A percentile compares a stretch with the other conserved stretches of the same genome.
Conservation (phyloP, 2,797 vertebrate species). For the Oophaga sylvatica region DNA sequence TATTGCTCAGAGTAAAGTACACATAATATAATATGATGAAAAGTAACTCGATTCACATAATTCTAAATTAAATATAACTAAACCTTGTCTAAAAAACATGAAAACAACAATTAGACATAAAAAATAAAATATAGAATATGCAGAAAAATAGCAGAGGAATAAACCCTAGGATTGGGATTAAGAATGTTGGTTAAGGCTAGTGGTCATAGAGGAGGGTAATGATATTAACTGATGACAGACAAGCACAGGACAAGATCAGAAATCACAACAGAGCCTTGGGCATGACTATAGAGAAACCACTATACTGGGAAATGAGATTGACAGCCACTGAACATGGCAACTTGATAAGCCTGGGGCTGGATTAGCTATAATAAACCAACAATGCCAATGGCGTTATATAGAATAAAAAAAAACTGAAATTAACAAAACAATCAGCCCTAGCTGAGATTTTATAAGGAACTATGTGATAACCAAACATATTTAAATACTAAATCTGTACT, state of each 20-base stretch:
- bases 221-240: slow-evolving; percentile 4
- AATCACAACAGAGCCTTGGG: slow-evolving; percentile 17
- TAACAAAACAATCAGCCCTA: neutral
- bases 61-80: neutral
- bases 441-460: neutral
- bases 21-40: no score
- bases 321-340: slow-evolving; percentile 17
- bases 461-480: neutral
- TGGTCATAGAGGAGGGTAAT: neutral
- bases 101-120: neutral
- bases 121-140: neutral
- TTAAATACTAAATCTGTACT: neutral
- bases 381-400: slow-evolving; percentile 10
- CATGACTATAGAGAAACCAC: slow-evolving; percentile 11
- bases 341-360: slow-evolving; percentile 17
- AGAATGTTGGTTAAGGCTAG: neutral
- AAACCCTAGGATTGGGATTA: neutral
- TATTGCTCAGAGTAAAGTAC: no score
- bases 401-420: neutral
- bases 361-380: slow-evolving; percentile 12
- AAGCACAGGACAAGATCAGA: neutral
- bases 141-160: neutral
- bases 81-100: neutral
- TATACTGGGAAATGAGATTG: slow-evolving; percentile 13
- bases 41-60: neutral